Conservation (phyloP, 2,888 invertebrate genomes). For the Nomada flava region DNA sequence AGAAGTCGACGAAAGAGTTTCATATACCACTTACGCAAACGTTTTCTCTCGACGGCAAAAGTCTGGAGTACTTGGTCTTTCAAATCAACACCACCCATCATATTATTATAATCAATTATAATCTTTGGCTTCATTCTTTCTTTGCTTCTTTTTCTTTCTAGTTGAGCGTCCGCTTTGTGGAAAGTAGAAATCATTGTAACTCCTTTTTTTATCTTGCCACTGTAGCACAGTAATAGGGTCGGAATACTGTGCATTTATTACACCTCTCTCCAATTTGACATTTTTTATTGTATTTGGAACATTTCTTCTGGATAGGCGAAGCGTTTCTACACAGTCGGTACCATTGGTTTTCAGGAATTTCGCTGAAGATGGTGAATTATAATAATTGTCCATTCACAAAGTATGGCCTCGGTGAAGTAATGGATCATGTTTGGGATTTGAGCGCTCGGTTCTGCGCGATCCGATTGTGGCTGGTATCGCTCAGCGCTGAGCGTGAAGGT, state of each 20-base stretch:
- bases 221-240: slow-evolving; percentile 9
- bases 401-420: slow-evolving; percentile 8
- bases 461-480: no score
- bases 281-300: slow-evolving; percentile 18
- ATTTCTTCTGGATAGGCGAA: slow-evolving; percentile 8
- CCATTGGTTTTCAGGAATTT: background rate
- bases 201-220: slow-evolving; percentile 11
- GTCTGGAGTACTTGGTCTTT: slow-evolving; percentile 19
- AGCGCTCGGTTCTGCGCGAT: no score
- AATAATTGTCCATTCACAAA: slow-evolving; percentile 11
- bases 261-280: background rate
- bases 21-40: slow-evolving; percentile 1
- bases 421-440: no score
- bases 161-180: slow-evolving; percentile 2
- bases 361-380: background rate
- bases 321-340: slow-evolving; percentile 16
- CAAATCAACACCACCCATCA: slow-evolving; percentile 39
- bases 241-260: background rate
- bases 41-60: slow-evolving; percentile 4
- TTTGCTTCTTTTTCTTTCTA: slow-evolving; percentile 9
- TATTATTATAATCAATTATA: slow-evolving; percentile 31
- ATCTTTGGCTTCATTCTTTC: slow-evolving; percentile 18
- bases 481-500: no score
- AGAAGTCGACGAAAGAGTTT: slow-evolving; percentile 5
- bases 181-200: slow-evolving; percentile 9